These are phyloP conservation scores for Lycaena phlaeas DNA, from an alignment of 2,888 invertebrate genomes.

Conservation along the genomic window DNA sequence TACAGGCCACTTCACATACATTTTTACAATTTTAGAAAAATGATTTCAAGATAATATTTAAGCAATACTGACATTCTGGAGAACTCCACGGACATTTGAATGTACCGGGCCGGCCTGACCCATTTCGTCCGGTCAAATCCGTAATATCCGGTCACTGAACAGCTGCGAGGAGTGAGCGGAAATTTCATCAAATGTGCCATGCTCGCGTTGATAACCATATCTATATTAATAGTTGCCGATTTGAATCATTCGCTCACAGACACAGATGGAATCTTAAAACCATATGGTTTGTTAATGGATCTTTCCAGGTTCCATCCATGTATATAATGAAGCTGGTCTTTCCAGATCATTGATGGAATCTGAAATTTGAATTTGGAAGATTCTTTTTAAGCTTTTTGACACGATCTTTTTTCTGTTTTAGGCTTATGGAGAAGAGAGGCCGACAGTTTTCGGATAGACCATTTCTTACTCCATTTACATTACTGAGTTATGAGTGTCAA, in stretches of 20 bases:
- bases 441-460: too few species aligned
- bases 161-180: slow-evolving; percentile 26
- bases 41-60: background rate
- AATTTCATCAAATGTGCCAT: slow-evolving; percentile 34
- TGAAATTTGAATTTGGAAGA: too few species aligned
- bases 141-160: slow-evolving; percentile 33
- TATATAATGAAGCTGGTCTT: too few species aligned
- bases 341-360: too few species aligned
- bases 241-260: slow-evolving; percentile 10
- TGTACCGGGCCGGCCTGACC: slow-evolving; percentile 24
- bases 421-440: too few species aligned
- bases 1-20: too few species aligned
- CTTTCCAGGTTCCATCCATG: too few species aligned
- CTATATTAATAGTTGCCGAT: slow-evolving; percentile 22
- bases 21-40: background rate
- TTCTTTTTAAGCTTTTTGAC: too few species aligned
- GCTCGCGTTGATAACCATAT: slow-evolving; percentile 25
- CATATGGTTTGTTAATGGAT: too few species aligned
- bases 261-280: background rate
- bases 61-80: slow-evolving; percentile 10
- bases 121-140: slow-evolving; percentile 26
- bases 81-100: slow-evolving; percentile 15
- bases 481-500: too few species aligned
- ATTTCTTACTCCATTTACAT: too few species aligned
- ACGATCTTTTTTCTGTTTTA: too few species aligned